Conservation (phyloP, 2,888 invertebrate species). For the Prosopocoilus inquinatus region DNA sequence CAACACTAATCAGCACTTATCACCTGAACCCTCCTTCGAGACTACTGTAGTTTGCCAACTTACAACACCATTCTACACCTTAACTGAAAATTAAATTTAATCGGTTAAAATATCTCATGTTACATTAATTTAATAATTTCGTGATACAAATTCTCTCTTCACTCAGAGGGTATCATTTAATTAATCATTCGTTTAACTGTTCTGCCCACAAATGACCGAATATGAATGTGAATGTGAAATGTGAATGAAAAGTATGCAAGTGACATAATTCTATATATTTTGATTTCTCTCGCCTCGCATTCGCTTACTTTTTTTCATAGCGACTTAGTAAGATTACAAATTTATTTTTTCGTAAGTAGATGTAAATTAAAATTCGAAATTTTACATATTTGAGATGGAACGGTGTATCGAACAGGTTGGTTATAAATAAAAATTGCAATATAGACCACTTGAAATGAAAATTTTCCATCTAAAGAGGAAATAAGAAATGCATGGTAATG, state of each 20-base stretch:
- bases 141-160: neutral
- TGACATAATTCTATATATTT: neutral
- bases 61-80: conserved; percentile 4
- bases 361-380: no score
- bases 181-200: neutral
- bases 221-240: no score
- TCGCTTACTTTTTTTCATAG: no score
- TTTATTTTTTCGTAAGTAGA: no score
- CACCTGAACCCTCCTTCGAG: conserved; percentile 37
- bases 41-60: conserved; percentile 19
- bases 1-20: conserved; percentile 40
- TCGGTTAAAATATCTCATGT: conserved; percentile 9
- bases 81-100: conserved; percentile 14
- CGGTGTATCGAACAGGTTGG: conserved; percentile 5
- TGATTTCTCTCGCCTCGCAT: neutral
- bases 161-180: no score
- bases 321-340: no score
- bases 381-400: no score
- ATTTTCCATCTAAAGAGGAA: conserved; percentile 19
- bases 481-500: conserved; percentile 27
- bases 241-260: no score
- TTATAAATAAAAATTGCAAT: conserved; percentile 12
- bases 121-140: neutral
- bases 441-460: conserved; percentile 7
- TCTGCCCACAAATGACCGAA: no score